A percentile compares a stretch with the other conserved stretches of the same genome.
Conservation (phyloP, 2,888 invertebrate species). For the Oscheius sp. region DNA sequence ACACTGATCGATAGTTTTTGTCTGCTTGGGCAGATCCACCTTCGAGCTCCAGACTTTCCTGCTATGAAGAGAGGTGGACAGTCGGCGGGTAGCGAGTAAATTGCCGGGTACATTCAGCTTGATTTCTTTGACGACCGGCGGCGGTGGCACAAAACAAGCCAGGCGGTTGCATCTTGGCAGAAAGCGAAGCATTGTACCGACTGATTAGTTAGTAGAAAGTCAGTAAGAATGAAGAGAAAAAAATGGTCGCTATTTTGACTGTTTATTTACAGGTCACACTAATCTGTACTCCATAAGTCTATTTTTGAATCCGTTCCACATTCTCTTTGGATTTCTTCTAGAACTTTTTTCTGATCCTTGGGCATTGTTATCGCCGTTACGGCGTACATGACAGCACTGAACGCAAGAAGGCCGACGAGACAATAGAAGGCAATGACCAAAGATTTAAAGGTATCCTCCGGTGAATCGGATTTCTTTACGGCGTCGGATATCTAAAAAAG, state of each 20-base stretch:
- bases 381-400: constrained; percentile 50
- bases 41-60: constrained; percentile 9
- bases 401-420: constrained; percentile 46
- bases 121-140: neutral
- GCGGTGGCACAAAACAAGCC: neutral
- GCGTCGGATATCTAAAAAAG: constrained; percentile 59
- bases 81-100: neutral
- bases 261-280: too few relatives aligned
- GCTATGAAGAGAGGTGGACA: neutral
- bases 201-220: too few relatives aligned
- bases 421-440: constrained; percentile 49
- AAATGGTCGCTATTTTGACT: too few relatives aligned
- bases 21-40: constrained; percentile 2
- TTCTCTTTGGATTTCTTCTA: constrained; percentile 19
- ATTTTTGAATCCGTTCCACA: neutral
- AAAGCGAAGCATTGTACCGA: neutral
- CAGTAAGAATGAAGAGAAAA: too few relatives aligned
- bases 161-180: neutral
- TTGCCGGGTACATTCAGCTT: neutral
- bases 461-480: constrained; percentile 55
- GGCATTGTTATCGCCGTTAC: constrained; percentile 50
- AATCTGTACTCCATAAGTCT: too few relatives aligned
- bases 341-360: constrained; percentile 38
- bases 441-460: constrained; percentile 53
- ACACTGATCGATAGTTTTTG: neutral